phyloP scores from a whole-genome alignment of 2,888 invertebrate genomes.

The Plutella xylostella region DNA sequence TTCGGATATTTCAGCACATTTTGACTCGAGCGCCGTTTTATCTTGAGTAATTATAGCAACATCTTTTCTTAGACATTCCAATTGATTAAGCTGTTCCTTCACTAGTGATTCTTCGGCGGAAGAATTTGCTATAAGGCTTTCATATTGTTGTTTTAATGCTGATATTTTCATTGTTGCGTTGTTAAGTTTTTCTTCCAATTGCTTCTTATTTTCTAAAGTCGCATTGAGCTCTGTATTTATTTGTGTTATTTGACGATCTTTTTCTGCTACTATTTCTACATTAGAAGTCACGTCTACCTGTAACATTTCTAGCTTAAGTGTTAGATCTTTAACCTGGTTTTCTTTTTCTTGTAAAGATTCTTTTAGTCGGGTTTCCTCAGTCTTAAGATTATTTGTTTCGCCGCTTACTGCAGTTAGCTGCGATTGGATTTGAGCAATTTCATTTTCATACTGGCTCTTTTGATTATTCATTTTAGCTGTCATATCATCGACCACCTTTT shows the following conservation, averaged over 20 bases:
- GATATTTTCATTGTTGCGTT: conserved; percentile 40
- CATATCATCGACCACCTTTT: conserved; percentile 55
- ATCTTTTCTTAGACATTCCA: conserved; percentile 46
- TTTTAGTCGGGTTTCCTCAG: conserved; percentile 34
- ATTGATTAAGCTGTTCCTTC: conserved; percentile 44
- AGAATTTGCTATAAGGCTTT: conserved; percentile 48
- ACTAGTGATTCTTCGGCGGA: conserved; percentile 51
- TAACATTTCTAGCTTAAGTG: conserved; percentile 52
- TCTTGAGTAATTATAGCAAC: conserved; percentile 39
- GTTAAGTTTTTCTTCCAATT: conserved; percentile 58
- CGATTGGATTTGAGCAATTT: conserved; percentile 39
- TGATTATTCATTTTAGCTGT: conserved; percentile 53
- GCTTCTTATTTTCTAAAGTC: conserved; percentile 48
- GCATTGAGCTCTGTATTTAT: conserved; percentile 47
- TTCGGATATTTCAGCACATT: conserved; percentile 31
- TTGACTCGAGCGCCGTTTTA: conserved; percentile 38
- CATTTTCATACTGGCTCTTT: conserved; percentile 47
- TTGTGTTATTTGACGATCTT: conserved; percentile 56
- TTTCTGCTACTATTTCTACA: conserved; percentile 50
- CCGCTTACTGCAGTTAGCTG: conserved; percentile 33
- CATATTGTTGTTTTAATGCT: conserved; percentile 51
- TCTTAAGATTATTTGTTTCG: conserved; percentile 36
- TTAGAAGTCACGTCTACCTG: conserved; percentile 59
- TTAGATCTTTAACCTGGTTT: conserved; percentile 45
- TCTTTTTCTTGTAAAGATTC: conserved; percentile 46